A percentile compares a stretch with the other conserved stretches of the same genome.
Evolutionary conservation across 1,140 invertebrate species (phyloP).

Genomic region (Antheraea pernyi): DNA sequence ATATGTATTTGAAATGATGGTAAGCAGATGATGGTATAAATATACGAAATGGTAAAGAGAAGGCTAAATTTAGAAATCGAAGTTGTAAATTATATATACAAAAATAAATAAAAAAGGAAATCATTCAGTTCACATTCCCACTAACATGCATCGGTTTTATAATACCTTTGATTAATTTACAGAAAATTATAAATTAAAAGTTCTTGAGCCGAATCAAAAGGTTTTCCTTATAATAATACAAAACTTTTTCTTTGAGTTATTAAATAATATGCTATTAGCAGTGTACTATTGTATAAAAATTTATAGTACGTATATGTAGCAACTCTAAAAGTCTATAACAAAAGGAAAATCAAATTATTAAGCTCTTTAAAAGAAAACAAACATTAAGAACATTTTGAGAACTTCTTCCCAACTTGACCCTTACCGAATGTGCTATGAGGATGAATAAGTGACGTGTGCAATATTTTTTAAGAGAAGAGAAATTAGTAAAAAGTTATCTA

Average conservation of each 20-base stretch:
- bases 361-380: not conserved
- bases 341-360: not conserved
- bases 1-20: slow-evolving; percentile 15
- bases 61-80: not conserved
- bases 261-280: not conserved
- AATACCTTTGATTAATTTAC: not conserved
- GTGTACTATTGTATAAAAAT: no score
- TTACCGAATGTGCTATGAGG: not conserved
- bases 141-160: not conserved
- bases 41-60: not conserved
- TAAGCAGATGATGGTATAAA: not conserved
- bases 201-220: not conserved
- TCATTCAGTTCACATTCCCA: not conserved
- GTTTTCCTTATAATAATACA: not conserved
- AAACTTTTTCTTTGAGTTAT: not conserved
- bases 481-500: not conserved
- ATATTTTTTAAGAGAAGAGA: slow-evolving; percentile 3
- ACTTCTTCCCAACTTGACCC: not conserved
- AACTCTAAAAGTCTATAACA: not conserved
- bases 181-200: not conserved
- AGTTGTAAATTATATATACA: not conserved
- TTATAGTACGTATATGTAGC: not conserved
- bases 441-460: not conserved
- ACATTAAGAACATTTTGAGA: not conserved
- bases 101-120: not conserved